phyloP scores from a whole-genome alignment of 2,888 invertebrate genomes.

The Tuberolachnus salignus region DNA sequence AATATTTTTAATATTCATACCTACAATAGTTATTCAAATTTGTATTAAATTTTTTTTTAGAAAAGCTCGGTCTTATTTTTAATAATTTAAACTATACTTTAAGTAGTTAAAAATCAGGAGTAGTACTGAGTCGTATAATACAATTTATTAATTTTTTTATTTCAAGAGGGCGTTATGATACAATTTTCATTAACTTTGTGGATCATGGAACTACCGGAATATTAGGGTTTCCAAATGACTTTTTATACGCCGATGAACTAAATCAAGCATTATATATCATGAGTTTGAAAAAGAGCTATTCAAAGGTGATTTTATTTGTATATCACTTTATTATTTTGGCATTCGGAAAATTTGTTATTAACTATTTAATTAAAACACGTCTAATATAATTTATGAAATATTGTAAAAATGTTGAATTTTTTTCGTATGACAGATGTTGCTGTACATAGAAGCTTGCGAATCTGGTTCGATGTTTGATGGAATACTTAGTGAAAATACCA shows the following conservation, averaged over 20 bases:
- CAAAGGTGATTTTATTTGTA: background rate
- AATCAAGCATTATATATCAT: slow-evolving; percentile 61
- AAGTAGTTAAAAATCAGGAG: too few relatives aligned
- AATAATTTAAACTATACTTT: too few relatives aligned
- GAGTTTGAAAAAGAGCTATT: background rate
- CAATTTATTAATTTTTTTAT: too few relatives aligned
- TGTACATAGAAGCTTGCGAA: slow-evolving; percentile 70
- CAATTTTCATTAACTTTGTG: slow-evolving; percentile 64
- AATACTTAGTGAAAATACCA: slow-evolving; percentile 64
- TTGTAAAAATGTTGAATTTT: slow-evolving; percentile 47
- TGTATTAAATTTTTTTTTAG: too few relatives aligned
- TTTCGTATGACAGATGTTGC: slow-evolving; percentile 64
- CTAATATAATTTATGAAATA: slow-evolving; percentile 57
- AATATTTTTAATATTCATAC: too few relatives aligned
- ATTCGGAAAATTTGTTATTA: too few relatives aligned
- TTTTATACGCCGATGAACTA: slow-evolving; percentile 62
- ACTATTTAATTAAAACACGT: slow-evolving; percentile 49
- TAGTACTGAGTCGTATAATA: too few relatives aligned
- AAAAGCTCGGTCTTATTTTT: too few relatives aligned
- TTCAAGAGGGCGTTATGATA: too few relatives aligned
- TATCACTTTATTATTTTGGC: background rate
- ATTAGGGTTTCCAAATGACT: slow-evolving; percentile 64
- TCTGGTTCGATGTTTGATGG: slow-evolving; percentile 70
- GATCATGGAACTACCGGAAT: slow-evolving; percentile 70
- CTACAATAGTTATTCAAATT: too few relatives aligned